Evolutionary conservation across 2,888 invertebrate species (phyloP), one percentile per base, ranked within the genome.

Genomic region (Noctuana brunneofusca): DNA sequence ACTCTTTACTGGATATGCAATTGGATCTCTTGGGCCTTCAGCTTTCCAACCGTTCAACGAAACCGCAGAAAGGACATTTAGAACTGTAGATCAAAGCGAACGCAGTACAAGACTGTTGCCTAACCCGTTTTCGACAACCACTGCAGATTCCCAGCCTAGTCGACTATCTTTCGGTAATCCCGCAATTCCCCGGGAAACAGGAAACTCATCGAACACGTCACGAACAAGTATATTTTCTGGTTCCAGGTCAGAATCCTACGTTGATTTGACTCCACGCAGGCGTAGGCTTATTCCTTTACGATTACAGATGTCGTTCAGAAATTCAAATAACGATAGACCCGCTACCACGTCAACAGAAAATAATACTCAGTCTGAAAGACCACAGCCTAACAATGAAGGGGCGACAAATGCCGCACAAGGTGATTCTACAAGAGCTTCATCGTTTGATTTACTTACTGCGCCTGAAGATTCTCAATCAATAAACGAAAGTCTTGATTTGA

Each of bases 401-500:
- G 3, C 16, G 12, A 22, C 9, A 9, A 41, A 35, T 22, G 48
- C 35, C 38, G 46, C 48, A 14, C 54, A 18, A 49, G 12, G 62
- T 18, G 49, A 35, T 16, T 38, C 60, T 9, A 18, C 55, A 20
- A 38, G 49, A 41, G 55, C 30, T 62, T 56, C 55, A n/a, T 38
- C 62, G 18, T 62, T 56, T 14, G 49, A 62, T 50, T 62, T 62
- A 14, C 49, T 63, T 4, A 71, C 76, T 3, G 69, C 79, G 0
- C 78, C 83, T 9, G 80, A 81, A n/a, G 89, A 89, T 67, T 86
- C 89, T 38, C 85, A 86, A 68, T 81, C 88, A 9, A 88, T 91
- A 49, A 88, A 87, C 60, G 89, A 91, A 66, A 91, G 90, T 64
- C 80, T 92, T 22, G 87, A 92, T 66, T 72, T 90, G 22, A 91